phyloP scores from a whole-genome alignment of 2,888 invertebrate genomes.

The Sphinx pinastri region DNA sequence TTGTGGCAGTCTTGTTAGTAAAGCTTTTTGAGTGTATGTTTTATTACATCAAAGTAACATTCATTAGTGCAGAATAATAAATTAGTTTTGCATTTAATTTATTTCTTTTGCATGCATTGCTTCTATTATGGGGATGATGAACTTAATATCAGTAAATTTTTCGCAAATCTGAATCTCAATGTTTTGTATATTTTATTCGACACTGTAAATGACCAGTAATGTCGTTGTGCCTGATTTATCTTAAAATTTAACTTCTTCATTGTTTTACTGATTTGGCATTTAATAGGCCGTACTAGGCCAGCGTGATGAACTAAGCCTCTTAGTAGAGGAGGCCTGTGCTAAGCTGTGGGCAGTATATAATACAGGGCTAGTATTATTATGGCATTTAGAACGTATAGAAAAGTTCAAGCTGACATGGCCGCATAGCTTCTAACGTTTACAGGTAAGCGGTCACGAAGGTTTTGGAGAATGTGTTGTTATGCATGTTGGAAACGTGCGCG shows the following conservation, averaged over 20 bases:
- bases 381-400: not conserved
- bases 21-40: not conserved
- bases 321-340: too few relatives aligned
- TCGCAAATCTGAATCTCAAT: too few relatives aligned
- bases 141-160: too few relatives aligned
- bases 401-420: not conserved
- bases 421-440: not conserved
- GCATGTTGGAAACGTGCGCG: conserved; percentile 20
- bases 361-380: too few relatives aligned
- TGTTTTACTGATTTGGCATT: too few relatives aligned
- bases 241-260: too few relatives aligned
- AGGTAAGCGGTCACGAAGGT: conserved; percentile 2
- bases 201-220: too few relatives aligned
- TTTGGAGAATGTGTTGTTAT: conserved; percentile 13
- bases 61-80: not conserved
- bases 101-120: not conserved
- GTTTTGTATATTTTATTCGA: too few relatives aligned
- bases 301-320: too few relatives aligned
- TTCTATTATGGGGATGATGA: not conserved
- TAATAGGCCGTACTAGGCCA: too few relatives aligned
- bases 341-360: too few relatives aligned
- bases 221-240: too few relatives aligned
- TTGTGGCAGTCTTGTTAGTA: not conserved
- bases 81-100: not conserved
- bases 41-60: not conserved